Base-by-base conservation (phyloP, 2,888 invertebrate genomes). In the Sepioteuthis lessoniana region DNA sequence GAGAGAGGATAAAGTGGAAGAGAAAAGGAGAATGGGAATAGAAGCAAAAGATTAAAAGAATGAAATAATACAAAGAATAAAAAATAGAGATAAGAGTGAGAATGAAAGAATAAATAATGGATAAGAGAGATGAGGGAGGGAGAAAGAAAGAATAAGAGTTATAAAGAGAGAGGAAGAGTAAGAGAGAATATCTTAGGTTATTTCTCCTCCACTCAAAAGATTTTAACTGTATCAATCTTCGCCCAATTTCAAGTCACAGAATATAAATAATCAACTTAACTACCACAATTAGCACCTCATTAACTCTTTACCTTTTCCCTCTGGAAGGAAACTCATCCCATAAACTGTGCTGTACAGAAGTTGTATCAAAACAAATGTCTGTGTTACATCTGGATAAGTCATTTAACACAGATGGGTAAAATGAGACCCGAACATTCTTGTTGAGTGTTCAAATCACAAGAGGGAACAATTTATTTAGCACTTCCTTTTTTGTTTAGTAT, bases 231-330 rank as follows among this genome's bases (percentile, higher is more conserved):
- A 76, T 76, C 13, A 76, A 76, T n/a, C n/a, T 76, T 35, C 25
- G 31, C 28, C n/a, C 76, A 31, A 76, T 28, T 76, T 31, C 31
- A 13, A 76, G 16, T 10, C 76, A 76, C 19, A 4, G 76, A 76
- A 76, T n/a, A n/a, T 76, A 76, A n/a, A 76, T 76, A 76, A 76
- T n/a, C n/a, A 76, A 76, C 13, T 76, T 76, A 76, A 76, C 60
- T 31, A 60, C 76, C 4, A 35, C 19, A 76, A 76, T 76, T 76
- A 76, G n/a, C 76, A n/a, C n/a, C 76, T 35, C n/a, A n/a, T 76
- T n/a, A 76, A n/a, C 16, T 16, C n/a, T 76, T 76, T n/a, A 76
- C n/a, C 76, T 76, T 76, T 76, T 76, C 76, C n/a, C n/a, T 4
- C 13, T 76, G 76, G 76, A 76, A 76, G 76, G n/a, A 76, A 76